Evolutionary conservation across 2,888 invertebrate genomes (phyloP).

Genomic region (Drosophila mettleri): DNA sequence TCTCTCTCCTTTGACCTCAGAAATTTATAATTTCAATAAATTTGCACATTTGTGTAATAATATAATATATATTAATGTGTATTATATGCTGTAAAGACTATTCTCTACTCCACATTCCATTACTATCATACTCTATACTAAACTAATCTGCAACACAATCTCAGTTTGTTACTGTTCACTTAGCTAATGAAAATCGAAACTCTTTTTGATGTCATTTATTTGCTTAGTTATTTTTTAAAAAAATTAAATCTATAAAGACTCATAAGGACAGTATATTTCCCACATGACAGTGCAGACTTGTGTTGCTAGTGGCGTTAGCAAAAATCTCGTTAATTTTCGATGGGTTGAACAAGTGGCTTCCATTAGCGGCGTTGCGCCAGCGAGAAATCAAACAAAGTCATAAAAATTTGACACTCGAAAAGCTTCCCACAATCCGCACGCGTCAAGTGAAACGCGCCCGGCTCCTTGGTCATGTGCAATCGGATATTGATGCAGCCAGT

Average conservation of each 20-base stretch:
- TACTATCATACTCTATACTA: neutral
- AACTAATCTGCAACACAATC: neutral
- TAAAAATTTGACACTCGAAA: constrained; percentile 79
- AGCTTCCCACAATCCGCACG: constrained; percentile 75
- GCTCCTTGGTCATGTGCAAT: constrained; percentile 55
- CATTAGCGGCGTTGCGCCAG: constrained; percentile 73
- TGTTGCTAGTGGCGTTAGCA: neutral
- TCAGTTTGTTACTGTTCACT: neutral
- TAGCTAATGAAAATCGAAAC: neutral
- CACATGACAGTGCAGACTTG: constrained; percentile 37
- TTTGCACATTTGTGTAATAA: no score
- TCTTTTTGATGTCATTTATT: neutral
- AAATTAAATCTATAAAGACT: neutral
- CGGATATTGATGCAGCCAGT: constrained; percentile 69
- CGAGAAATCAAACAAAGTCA: constrained; percentile 80
- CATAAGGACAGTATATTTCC: constrained; percentile 19
- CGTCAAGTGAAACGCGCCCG: constrained; percentile 57
- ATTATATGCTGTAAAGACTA: no score
- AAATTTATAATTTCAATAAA: no score
- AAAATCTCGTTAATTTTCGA: constrained; percentile 68
- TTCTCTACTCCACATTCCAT: no score
- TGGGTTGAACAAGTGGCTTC: constrained; percentile 75
- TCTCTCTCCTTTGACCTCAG: no score
- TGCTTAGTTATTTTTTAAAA: neutral
- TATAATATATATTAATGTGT: no score